Conservation (phyloP, 2,113 vertebrate genomes). For the Oreotragus oreotragus region DNA sequence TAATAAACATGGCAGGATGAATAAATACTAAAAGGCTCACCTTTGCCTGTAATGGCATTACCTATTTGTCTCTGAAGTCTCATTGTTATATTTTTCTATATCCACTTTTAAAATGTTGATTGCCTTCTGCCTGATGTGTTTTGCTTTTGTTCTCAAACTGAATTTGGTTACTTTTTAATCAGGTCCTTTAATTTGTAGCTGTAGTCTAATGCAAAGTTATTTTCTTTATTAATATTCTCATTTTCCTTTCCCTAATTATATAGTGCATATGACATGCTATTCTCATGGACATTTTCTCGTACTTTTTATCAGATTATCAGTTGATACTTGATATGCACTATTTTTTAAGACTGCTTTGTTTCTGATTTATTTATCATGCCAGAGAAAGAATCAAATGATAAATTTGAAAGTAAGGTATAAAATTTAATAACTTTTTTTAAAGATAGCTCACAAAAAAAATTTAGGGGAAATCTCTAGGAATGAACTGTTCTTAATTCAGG, state of each 20-base stretch:
- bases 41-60: background rate
- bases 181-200: background rate
- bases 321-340: background rate
- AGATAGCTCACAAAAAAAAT: background rate
- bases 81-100: background rate
- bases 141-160: background rate
- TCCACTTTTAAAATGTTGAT: background rate
- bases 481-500: background rate
- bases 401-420: background rate
- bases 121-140: background rate
- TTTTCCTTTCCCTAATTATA: background rate
- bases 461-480: background rate
- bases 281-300: background rate
- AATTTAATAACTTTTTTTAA: background rate
- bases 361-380: background rate
- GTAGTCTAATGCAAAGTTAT: background rate
- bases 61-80: background rate
- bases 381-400: background rate
- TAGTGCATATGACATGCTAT: background rate
- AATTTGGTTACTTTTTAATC: background rate
- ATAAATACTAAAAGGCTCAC: background rate
- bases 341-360: background rate
- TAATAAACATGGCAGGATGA: background rate
- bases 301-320: background rate
- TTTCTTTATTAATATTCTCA: background rate